These are phyloP conservation scores for Agonopterix subpropinquella DNA, from an alignment of 2,888 invertebrate species.

Conservation along the genomic window DNA sequence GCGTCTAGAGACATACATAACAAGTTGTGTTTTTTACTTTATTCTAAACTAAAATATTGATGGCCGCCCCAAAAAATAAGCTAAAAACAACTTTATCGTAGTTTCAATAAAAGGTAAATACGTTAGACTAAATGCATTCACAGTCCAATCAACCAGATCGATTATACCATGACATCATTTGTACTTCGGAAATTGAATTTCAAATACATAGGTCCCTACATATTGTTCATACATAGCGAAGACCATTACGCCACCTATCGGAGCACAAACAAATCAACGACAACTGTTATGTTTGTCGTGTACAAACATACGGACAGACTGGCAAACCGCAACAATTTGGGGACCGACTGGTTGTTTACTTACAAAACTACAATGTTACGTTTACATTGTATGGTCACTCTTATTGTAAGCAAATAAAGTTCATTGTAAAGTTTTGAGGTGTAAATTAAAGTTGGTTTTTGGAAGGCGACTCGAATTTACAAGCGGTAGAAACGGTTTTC, in stretches of 20 bases:
- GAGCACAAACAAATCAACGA: slow-evolving; percentile 48
- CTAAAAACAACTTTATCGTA: too few relatives aligned
- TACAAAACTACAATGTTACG: slow-evolving; percentile 38
- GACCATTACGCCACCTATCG: slow-evolving; percentile 19
- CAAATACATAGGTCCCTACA: neutral
- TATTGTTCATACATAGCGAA: neutral
- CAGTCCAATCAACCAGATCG: too few relatives aligned
- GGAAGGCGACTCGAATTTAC: slow-evolving; percentile 41
- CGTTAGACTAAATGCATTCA: too few relatives aligned
- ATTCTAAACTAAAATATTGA: too few relatives aligned
- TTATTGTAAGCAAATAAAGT: slow-evolving; percentile 1
- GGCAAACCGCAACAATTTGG: slow-evolving; percentile 54
- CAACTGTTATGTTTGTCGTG: slow-evolving; percentile 43
- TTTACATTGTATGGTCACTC: neutral
- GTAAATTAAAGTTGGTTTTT: slow-evolving; percentile 13
- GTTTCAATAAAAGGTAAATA: too few relatives aligned
- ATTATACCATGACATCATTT: neutral
- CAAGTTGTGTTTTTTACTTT: too few relatives aligned
- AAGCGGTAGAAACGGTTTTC: slow-evolving; percentile 35
- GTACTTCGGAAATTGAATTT: neutral
- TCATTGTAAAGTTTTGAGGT: slow-evolving; percentile 5
- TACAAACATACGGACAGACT: slow-evolving; percentile 36
- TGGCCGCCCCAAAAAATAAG: too few relatives aligned
- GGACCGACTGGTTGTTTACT: slow-evolving; percentile 47
- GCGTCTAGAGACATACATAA: too few relatives aligned